A percentile compares a stretch with the other conserved stretches of the same genome.
These are phyloP conservation scores for Beris morrisii DNA, from an alignment of 2,888 invertebrate genomes.

Conservation along the genomic window DNA sequence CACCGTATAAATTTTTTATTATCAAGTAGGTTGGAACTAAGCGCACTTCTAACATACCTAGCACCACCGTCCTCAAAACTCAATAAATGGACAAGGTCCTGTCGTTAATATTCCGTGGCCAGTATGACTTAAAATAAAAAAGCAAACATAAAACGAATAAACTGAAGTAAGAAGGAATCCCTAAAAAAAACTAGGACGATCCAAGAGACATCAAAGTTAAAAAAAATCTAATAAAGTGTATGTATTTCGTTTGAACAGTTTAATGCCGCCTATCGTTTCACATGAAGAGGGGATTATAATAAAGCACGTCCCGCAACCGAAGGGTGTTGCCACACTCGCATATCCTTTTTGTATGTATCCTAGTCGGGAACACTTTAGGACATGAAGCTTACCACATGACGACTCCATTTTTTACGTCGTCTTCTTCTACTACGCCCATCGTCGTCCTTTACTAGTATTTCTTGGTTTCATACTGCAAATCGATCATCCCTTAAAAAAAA, in stretches of 20 bases:
- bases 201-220: constrained; percentile 6
- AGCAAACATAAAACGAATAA: not conserved
- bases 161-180: not conserved
- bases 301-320: constrained; percentile 18
- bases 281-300: constrained; percentile 19
- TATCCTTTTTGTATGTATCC: constrained; percentile 6
- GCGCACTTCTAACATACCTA: too few relatives aligned
- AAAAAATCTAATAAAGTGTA: constrained; percentile 31
- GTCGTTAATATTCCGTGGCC: too few relatives aligned
- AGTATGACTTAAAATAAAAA: not conserved
- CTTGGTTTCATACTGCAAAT: constrained; percentile 9
- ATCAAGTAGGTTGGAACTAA: too few relatives aligned
- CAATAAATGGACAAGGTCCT: too few relatives aligned
- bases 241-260: constrained; percentile 21
- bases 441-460: not conserved
- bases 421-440: not conserved
- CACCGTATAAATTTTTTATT: too few relatives aligned
- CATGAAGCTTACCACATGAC: constrained; percentile 23
- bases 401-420: constrained; percentile 12
- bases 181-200: not conserved
- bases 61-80: too few relatives aligned
- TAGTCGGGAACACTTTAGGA: not conserved
- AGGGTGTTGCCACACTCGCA: not conserved
- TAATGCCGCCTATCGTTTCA: constrained; percentile 10
- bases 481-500: constrained; percentile 11